Evolutionary conservation across 2,113 vertebrate genomes (phyloP), one percentile per base, ranked within the genome.

Genomic region (Thunnus maccoyii): DNA sequence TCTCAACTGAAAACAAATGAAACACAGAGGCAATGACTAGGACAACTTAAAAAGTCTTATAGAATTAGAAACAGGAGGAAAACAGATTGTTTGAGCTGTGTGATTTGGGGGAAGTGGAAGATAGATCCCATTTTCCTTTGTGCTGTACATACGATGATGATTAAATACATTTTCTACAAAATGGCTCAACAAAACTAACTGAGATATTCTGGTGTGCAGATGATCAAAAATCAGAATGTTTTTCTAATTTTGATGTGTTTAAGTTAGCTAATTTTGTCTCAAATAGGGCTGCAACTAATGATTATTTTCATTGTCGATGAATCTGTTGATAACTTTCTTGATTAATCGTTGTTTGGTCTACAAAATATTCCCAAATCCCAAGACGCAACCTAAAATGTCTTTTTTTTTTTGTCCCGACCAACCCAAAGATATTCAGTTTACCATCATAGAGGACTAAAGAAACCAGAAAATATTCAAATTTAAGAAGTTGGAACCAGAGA

Each of bases 61-160:
- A 65, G 17, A 36, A n/a, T 63, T 50, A 56, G n/a, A 65, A 77
- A 64, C 36, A 60, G 20, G 13, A 73, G 4, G 18, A 25, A 44
- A 46, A 55, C 46, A 30, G 20, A 60, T n/a, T 64, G 47, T 68
- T 9, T 20, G 17, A 70, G 22, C 12, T 44, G 55, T 27, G 20
- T 22, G 10, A 41, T 36, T 62, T 36, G 48, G 15, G 2, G 48
- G 17, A 22, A 18, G 72, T 46, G 22, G 52, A 30, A 63, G 44
- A 0, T n/a, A 18, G 64, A n/a, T 57, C 16, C 36, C 2, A 12
- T 27, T 67, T 44, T 56, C 11, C 55, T 63, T 36, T 60, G 22
- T 36, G 22, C 65, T 61, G 22, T 20, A 50, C n/a, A 30, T 3
- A 41, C 8, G 20, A 16, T 32, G 36, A 30, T 22, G 30, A 63